phyloP scores from a whole-genome alignment of 1,140 invertebrate genomes.

The Drosophila lini region DNA sequence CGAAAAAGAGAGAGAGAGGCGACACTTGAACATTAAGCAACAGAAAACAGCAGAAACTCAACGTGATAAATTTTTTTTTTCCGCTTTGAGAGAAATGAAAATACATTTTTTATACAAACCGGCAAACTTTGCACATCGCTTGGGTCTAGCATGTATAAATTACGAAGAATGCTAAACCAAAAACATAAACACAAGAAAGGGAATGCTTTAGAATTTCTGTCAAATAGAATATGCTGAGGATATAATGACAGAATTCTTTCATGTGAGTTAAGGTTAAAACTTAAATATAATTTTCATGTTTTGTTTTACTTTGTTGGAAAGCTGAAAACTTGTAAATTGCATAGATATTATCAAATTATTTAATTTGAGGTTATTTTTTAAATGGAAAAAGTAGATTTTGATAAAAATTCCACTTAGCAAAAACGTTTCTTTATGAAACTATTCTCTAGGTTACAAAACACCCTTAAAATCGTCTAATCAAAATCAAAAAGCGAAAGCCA shows the following conservation, averaged over 20 bases:
- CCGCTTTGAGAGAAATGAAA: constrained; percentile 39
- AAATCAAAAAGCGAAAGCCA: not conserved
- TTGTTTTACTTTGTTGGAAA: not conserved
- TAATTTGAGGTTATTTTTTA: not conserved
- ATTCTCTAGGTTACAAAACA: not conserved
- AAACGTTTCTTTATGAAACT: not conserved
- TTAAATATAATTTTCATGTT: not conserved
- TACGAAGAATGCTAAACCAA: not conserved
- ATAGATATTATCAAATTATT: too few species aligned
- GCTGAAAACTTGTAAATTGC: not conserved
- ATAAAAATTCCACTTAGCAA: not conserved
- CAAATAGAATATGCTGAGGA: not conserved
- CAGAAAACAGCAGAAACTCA: constrained; percentile 35
- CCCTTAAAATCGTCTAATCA: not conserved
- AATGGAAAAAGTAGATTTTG: not conserved
- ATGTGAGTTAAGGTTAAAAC: not conserved
- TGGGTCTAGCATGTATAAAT: constrained; percentile 34
- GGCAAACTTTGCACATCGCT: constrained; percentile 17
- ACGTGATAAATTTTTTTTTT: constrained; percentile 56
- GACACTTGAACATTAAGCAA: constrained; percentile 60
- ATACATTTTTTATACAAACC: constrained; percentile 43
- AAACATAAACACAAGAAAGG: not conserved
- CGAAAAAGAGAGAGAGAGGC: constrained; percentile 2
- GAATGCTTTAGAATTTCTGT: not conserved
- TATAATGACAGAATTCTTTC: not conserved